Base-by-base conservation (phyloP, 92 coral and sea anemone species). In the Nematostella vectensis region DNA sequence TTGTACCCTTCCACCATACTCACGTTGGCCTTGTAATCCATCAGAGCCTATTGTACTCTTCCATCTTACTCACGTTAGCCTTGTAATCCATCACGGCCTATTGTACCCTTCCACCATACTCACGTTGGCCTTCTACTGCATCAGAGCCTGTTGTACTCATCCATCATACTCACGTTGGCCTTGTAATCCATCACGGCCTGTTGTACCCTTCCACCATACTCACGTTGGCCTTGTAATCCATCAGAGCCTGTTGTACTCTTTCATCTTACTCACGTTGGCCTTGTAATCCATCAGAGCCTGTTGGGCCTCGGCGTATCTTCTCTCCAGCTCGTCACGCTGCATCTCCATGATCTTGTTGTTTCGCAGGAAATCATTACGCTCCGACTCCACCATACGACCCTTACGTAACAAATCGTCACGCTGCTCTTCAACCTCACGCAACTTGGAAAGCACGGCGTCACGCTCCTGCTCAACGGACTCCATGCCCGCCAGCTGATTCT, bases 301-400 rank as follows among this genome's bases (percentile, higher is more conserved):
- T 48, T 82, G 86, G 22, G 84, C 77, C 57, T 77, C 55, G 4
- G 73, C 80, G 58, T 83, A 87, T 65, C 96, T 83, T 12, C 70
- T 72, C 28, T 91, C 96, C 50, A 86, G 51, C 53, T 91, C 95
- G 53, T 82, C 98, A 16, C 70, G 71, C 47, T 91, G 98, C 87
- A 82, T 83, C 48, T 86, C 96, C 82, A 91, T 91, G 13, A 91
- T 69, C 55, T 91, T 91, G 80, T 82, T 91, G 66, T 79, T 91
- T 42, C 95, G 79, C 31, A 82, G 74, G 59, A 91, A 91, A 61
- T 91, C 91, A 54, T 91, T 91, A 29, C 98, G 59, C 54, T 91
- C 96, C 16, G 91, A 68, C 65, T 91, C 98, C 28, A 93, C 99
- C 60, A 70, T 71, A 55, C 95, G 55, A 26, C 96, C 99, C 49